phyloP scores from a whole-genome alignment of 2,797 vertebrate species.

The Eospalax fontanierii region DNA sequence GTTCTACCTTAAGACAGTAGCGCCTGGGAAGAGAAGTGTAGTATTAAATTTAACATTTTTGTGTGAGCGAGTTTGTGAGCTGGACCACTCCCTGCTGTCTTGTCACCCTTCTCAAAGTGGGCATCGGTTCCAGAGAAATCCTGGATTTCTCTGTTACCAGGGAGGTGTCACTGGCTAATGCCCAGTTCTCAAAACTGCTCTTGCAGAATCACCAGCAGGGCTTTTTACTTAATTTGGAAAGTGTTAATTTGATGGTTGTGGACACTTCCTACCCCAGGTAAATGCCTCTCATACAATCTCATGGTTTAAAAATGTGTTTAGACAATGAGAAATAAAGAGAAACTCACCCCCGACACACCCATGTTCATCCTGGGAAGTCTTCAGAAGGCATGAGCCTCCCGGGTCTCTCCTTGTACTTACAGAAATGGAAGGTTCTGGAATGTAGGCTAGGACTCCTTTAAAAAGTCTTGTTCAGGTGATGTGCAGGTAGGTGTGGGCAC shows the following conservation, averaged over 20 bases:
- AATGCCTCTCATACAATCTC: constrained; percentile 38
- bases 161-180: neutral
- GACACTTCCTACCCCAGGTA: neutral
- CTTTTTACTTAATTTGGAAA: constrained; percentile 40
- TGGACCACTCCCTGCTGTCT: neutral
- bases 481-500: neutral
- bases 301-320: constrained; percentile 51
- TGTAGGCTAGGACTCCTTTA: neutral
- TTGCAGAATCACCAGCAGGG: constrained; percentile 23
- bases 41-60: neutral
- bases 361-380: neutral
- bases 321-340: neutral
- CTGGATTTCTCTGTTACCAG: no score
- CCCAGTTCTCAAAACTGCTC: neutral
- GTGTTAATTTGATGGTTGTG: constrained; percentile 37
- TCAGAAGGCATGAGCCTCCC: constrained; percentile 28
- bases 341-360: neutral
- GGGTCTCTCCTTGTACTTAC: neutral
- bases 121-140: neutral
- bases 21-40: neutral
- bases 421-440: constrained; percentile 46
- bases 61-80: constrained; percentile 14
- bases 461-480: neutral
- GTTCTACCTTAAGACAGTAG: constrained; percentile 13
- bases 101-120: neutral